phyloP scores from a whole-genome alignment of 2,888 invertebrate species.

The Dysmachus trigonus region DNA sequence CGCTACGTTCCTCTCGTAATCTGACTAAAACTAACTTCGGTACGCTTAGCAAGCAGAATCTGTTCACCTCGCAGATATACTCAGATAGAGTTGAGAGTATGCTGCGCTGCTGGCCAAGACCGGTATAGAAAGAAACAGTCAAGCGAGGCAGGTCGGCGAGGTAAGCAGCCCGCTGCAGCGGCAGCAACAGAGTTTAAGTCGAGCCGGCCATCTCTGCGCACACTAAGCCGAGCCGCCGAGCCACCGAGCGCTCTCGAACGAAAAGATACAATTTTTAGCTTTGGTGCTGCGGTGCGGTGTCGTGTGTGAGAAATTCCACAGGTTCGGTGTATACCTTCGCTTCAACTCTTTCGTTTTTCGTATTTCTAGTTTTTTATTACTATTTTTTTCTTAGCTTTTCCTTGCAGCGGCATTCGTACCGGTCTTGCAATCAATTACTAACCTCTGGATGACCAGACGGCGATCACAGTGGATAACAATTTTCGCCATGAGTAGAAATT shows the following conservation, averaged over 20 bases:
- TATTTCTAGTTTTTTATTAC: not conserved
- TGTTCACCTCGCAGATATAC: slow-evolving; percentile 1
- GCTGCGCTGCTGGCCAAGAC: slow-evolving; percentile 29
- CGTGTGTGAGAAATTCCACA: slow-evolving; percentile 44
- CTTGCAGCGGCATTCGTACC: slow-evolving; percentile 9
- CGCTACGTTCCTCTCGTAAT: slow-evolving; percentile 38
- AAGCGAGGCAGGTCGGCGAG: not conserved
- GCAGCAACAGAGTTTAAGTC: not conserved
- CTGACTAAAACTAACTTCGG: slow-evolving; percentile 34
- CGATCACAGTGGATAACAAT: slow-evolving; percentile 22
- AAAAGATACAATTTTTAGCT: slow-evolving; percentile 11
- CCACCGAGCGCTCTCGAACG: not conserved
- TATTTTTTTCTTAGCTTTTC: not conserved
- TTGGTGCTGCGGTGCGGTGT: not conserved
- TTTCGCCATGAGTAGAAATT: not conserved
- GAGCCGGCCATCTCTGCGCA: not conserved
- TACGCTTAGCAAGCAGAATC: slow-evolving; percentile 12
- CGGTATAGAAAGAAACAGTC: slow-evolving; percentile 34
- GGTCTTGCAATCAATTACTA: slow-evolving; percentile 35
- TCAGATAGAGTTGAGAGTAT: slow-evolving; percentile 22
- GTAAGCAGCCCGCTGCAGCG: not conserved
- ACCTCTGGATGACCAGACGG: slow-evolving; percentile 28
- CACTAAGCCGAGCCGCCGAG: not conserved
- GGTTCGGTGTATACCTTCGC: slow-evolving; percentile 23
- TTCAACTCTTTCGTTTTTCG: slow-evolving; percentile 36